Conservation (phyloP, 2,113 vertebrate species). For the Cinclus cinclus region DNA sequence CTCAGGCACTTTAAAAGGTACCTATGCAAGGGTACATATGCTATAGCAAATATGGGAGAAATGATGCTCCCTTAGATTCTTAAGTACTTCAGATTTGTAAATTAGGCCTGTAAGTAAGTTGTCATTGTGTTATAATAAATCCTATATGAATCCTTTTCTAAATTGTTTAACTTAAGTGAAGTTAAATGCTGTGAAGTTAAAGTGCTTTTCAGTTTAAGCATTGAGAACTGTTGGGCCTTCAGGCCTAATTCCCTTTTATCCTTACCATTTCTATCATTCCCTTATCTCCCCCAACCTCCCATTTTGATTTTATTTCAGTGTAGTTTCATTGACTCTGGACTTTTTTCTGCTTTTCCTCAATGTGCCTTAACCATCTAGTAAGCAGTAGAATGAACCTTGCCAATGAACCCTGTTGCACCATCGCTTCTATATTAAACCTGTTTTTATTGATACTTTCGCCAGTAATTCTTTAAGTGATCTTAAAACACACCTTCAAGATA, state of each 20-base stretch:
- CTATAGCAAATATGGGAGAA: background rate
- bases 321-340: background rate
- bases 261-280: background rate
- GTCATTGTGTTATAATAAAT: background rate
- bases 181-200: background rate
- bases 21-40: background rate
- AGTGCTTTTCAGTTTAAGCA: background rate
- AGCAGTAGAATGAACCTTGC: background rate
- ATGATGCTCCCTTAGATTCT: background rate
- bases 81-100: background rate
- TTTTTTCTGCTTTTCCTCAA: background rate
- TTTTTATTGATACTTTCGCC: background rate
- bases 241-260: background rate
- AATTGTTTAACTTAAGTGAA: background rate
- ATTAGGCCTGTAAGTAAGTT: background rate
- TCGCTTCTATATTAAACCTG: background rate
- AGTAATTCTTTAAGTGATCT: background rate
- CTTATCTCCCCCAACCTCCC: fast-evolving
- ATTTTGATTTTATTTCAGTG: background rate
- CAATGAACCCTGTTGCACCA: background rate
- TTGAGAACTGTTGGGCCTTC: background rate
- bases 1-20: background rate
- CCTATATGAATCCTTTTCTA: background rate
- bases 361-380: background rate
- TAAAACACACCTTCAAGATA: fast-evolving